phyloP scores from a whole-genome alignment of 2,113 vertebrate genomes.

The Melanocharis versteri region DNA sequence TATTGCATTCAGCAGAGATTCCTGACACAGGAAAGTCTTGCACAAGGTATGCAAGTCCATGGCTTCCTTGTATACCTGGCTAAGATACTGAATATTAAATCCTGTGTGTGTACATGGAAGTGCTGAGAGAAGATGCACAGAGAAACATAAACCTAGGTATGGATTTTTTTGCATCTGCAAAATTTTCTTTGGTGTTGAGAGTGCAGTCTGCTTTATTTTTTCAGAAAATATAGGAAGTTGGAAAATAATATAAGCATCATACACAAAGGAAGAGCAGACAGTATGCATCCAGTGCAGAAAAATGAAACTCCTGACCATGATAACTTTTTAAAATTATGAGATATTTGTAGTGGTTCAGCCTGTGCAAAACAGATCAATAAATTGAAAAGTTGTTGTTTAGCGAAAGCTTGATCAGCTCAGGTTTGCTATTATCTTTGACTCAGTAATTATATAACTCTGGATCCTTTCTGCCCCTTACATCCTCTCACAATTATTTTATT shows the following conservation, averaged over 20 bases:
- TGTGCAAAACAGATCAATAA: not conserved
- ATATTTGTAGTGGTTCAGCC: not conserved
- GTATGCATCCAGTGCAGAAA: not conserved
- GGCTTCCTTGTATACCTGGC: not conserved
- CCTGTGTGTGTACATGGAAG: not conserved
- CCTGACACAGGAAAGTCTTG: not conserved
- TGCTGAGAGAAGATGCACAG: not conserved
- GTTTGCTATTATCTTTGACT: not conserved
- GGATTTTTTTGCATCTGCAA: not conserved
- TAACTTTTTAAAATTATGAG: not conserved
- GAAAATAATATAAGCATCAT: not conserved
- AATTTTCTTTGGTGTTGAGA: not conserved
- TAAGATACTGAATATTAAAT: not conserved
- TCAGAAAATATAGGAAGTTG: not conserved
- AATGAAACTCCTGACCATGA: not conserved
- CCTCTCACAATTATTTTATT: not conserved
- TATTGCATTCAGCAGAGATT: not conserved
- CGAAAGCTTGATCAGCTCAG: not conserved
- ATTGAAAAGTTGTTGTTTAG: not conserved
- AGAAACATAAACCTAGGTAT: not conserved
- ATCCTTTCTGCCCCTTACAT: not conserved
- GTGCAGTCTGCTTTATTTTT: not conserved
- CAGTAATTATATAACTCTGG: not conserved
- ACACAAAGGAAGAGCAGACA: not conserved
- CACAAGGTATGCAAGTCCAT: not conserved